Evolutionary conservation across 2,888 invertebrate species (phyloP), one percentile per base, ranked within the genome.

Genomic region (Eilema griseolum): DNA sequence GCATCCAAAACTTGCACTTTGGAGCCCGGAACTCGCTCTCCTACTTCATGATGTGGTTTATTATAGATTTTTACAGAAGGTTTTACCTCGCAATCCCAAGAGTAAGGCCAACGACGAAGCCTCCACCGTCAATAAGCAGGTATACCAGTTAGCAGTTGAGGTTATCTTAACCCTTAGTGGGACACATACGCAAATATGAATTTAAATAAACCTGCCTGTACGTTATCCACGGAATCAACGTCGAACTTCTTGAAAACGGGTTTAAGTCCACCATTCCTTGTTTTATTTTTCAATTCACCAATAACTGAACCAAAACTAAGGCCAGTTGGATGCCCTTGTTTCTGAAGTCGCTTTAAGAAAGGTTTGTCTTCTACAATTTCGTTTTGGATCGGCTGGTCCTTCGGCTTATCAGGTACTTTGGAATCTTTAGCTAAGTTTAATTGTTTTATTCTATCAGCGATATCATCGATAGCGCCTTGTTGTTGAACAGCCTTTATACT

Each of bases 161-260:
- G 8, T 41, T 16, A 41, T 11, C 16, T 16, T 16, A 16, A 3
- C 16, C 41, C 20, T 46, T 46, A 7, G 7, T 46, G 20, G 20
- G 3, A 0, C 46, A 52, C n/a, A 20, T 20, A 46, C 46, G 16
- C n/a, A 20, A 59, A 59, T 28, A 26, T 59, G 0, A 26, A 16
- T 8, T n/a, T n/a, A 59, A 59, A 60, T 63, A 77, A 79, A 91
- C 91, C 84, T 92, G 92, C 95, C 94, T 95, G 89, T 70, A 76
- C 78, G 74, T 87, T 85, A 71, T 92, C 91, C 77, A 89, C 86
- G 52, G 83, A 77, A 76, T 92, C 93, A 46, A 86, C 75, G 73
- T 93, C 93, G 72, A 95, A 94, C 79, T 95, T 95, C 85, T 89
- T 93, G 80, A 95, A 95, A 64, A 95, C 95, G 3, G 95, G 95